Percentiles rank a stretch among this genome's conserved stretches.
phyloP scores from a whole-genome alignment of 2,113 vertebrate species.

The Sturnira hondurensis region DNA sequence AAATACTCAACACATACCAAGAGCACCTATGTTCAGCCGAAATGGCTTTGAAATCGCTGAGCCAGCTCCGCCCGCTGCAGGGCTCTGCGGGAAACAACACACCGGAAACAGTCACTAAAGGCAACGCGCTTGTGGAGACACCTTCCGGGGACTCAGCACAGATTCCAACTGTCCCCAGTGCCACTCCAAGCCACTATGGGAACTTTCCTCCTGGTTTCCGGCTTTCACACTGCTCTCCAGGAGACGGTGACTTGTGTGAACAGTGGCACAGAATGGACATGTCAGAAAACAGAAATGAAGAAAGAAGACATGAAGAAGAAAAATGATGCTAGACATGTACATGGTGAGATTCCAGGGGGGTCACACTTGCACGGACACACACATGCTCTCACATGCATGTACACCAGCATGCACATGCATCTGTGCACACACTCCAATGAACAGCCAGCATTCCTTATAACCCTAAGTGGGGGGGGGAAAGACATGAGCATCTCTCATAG shows the following conservation, averaged over 20 bases:
- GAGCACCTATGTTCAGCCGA: background rate
- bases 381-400: background rate
- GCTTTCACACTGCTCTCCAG: too few species aligned
- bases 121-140: too few species aligned
- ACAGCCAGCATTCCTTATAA: background rate
- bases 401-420: too few species aligned
- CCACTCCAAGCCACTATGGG: background rate
- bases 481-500: accelerated
- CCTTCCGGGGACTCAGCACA: too few species aligned
- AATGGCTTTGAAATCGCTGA: background rate
- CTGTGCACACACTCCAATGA: too few species aligned
- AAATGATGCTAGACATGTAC: background rate
- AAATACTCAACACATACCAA: background rate
- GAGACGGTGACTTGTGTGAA: background rate
- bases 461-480: background rate
- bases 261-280: background rate
- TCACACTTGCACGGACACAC: background rate
- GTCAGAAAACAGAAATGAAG: background rate
- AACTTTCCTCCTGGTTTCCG: too few species aligned
- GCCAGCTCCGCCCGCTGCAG: background rate
- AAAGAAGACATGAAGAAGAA: background rate
- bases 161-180: background rate
- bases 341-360: background rate
- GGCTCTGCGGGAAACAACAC: background rate
- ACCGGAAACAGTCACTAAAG: background rate